Base-by-base conservation (phyloP, 2,888 invertebrate genomes). In the Ecliptopera silaceata region DNA sequence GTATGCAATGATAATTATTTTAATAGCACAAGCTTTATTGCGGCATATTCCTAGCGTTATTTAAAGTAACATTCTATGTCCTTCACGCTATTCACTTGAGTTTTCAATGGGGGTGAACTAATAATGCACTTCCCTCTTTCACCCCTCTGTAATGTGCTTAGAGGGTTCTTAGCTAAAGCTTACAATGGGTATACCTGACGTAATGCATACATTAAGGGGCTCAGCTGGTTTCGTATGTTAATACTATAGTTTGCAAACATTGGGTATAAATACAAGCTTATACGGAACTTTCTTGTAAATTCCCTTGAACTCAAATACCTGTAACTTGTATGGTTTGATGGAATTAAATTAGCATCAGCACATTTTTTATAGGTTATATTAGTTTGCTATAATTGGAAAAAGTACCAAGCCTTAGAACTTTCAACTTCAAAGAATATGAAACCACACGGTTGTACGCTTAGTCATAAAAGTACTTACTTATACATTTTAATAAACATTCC, bases 401-500 rank as follows among this genome's bases (percentile, higher is more conserved):
- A 10, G 41, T 20, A 53, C 8, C 20, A 32, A 39, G 36, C 46
- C 39, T 47, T 39, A 41, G 55, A 54, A 49, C 49, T 51, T 44
- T 41, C 22, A 47, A 63, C 59, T 50, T 61, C 44, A 61, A 63
- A 52, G 43, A n/a, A 45, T 36, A 56, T 26, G 15, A 61, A 47
- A 43, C 20, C 43, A 41, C 47, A 44, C 31, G 36, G 42, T 36
- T 43, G 45, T 20, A 50, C 36, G 48, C 62, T 56, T 31, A 58
- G 60, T 56, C 62, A 63, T 63, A 61, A 59, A 65, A 61, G 46
- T 56, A 46, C 55, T 57, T 56, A 46, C 55, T 57, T 58, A 46
- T 59, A 57, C 63, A 66, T 47, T 47, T 48, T 42, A 53, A 60
- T 54, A 56, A 64, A 63, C 51, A 63, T 63, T 67, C 54, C 49